Percentiles rank a stretch among this genome's conserved stretches.
These are phyloP conservation scores for Paramormyrops hopkinsi DNA, from an alignment of 2,797 vertebrate species.

Conservation along the genomic window DNA sequence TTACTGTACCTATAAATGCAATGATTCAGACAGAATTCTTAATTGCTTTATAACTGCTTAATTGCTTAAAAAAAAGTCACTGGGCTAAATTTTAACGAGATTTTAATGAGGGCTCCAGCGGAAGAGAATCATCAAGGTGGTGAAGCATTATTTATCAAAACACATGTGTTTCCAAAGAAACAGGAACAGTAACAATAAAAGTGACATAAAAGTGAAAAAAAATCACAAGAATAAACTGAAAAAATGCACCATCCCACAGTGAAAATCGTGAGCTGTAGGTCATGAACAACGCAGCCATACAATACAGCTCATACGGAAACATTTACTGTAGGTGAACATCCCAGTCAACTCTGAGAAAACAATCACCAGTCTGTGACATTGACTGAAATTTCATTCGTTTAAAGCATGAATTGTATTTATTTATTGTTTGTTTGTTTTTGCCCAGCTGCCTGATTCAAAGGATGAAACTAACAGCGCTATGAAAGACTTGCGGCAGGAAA, in stretches of 20 bases:
- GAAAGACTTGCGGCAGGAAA: neutral
- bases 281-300: neutral
- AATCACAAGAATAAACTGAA: neutral
- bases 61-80: neutral
- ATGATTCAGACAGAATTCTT: neutral
- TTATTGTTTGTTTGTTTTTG: neutral
- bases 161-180: neutral
- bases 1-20: neutral
- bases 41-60: neutral
- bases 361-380: neutral
- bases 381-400: neutral
- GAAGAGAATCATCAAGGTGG: neutral
- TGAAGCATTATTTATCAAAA: neutral
- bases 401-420: neutral
- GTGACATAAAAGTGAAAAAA: neutral
- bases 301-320: neutral
- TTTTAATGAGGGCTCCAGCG: neutral
- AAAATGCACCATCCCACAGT: neutral
- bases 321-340: neutral
- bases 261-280: neutral
- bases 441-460: neutral
- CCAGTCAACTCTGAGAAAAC: neutral
- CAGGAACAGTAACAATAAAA: neutral
- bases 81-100: neutral
- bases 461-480: neutral